Evolutionary conservation across 2,113 vertebrate genomes (phyloP), one percentile per base, ranked within the genome.

Genomic region (Colius striatus): DNA sequence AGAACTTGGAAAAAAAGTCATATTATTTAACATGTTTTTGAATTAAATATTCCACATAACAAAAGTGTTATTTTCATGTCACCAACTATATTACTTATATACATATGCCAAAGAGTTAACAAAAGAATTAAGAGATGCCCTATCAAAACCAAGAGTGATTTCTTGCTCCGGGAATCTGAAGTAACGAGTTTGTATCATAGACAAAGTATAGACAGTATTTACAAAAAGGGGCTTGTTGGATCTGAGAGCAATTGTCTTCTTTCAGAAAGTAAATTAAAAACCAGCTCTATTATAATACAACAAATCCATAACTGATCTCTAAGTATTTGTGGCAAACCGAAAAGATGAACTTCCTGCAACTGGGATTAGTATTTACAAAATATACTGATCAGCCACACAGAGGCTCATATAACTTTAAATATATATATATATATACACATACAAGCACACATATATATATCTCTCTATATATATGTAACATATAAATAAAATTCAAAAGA

Each of bases 1-100:
- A 87, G 53, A 68, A 91, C 96, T 98, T 98, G 97, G 61, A 97
- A 98, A 97, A 97, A 97, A 98, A 96, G 96, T 97, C 97, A 53
- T 98, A 98, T 98, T 98, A 98, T 98, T 98, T 98, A 97, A 97
- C 96, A 98, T 96, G 97, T 95, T 97, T 97, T 95, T 98, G 97
- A 97, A 95, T 98, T 98, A 98, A 98, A 98, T 98, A 98, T 98
- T 97, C 95, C 97, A 98, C 97, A 97, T 97, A 98, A 98, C 98
- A 97, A 97, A 98, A 98, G 90, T 95, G 94, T 96, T 96, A 95
- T 97, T 94, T 97, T 96, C 91, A 95, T 96, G 93, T 98, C 97
- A 97, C 90, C 92, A 93, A 89, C 97, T 96, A 77, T 96, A 88
- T 94, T 91, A 97, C 95, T 94, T 98, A 98, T 97, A 95, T 97